Evolutionary conservation across 1,140 invertebrate genomes (phyloP), one percentile per base, ranked within the genome.

Genomic region (Ctenoplectra terminalis): DNA sequence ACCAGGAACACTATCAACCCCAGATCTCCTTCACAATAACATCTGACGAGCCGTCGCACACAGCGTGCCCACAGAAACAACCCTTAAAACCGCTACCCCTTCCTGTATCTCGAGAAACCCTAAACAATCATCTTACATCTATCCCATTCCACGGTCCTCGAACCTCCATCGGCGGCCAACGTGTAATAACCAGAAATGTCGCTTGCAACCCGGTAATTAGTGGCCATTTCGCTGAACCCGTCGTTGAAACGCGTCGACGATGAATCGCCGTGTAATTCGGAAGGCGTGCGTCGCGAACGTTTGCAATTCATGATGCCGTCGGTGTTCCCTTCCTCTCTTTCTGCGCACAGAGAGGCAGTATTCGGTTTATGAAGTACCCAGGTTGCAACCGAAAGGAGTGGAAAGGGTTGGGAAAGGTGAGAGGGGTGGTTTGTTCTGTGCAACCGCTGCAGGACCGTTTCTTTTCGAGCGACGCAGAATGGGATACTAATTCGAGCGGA

Each of bases 401-500:
- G 9, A 37, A 17, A 4, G 46, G 46, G 0, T 6, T 5, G 20
- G 50, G 20, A 50, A 34, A 6, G 20, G 23, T 6, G 50, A 17
- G 1, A 7, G 48, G 20, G 20, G 23, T 29, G 75, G 71, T 75
- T 81, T 75, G 66, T 50, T 61, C 58, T 31, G 46, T 60, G 34
- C 23, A 26, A 48, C 63, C 66, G 29, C 17, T 43, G 40, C 40
- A 26, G 20, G 29, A n/a, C 40, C 37, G 37, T 46, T 56, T 48
- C 66, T 56, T 54, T 78, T 48, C 23, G 43, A 60, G 40, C 40
- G 43, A 20, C n/a, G 31, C 66, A 64, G 58, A 80, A 80, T 80
- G 46, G 46, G 43, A 80, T 73, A 72, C 69, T 80, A 80, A 80
- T 80, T 73, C 58, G 43, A 60, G 31, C 31, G 43, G 40, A 15